Evolutionary conservation across 2,113 vertebrate genomes (phyloP).

Genomic region (Sarotherodon lohbergeri): DNA sequence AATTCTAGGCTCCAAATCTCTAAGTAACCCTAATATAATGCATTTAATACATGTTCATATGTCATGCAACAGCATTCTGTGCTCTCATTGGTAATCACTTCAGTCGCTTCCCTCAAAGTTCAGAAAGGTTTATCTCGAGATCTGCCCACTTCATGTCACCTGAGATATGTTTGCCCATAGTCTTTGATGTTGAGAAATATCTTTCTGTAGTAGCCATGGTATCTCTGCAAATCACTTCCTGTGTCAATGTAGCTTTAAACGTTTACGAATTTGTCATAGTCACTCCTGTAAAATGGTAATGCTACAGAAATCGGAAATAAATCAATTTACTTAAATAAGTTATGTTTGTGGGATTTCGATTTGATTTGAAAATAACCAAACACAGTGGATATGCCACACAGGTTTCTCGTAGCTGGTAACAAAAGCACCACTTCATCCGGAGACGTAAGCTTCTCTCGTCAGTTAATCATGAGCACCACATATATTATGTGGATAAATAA

Average conservation of each 20-base stretch:
- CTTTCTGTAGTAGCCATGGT: neutral
- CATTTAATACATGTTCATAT: too few species aligned
- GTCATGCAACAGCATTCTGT: too few species aligned
- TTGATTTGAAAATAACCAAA: neutral
- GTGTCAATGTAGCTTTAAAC: rapidly evolving
- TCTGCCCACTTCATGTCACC: neutral
- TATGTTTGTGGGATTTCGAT: neutral
- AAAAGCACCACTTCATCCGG: neutral
- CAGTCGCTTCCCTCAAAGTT: neutral
- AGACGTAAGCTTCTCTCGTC: neutral
- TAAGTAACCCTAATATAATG: too few species aligned
- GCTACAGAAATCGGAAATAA: neutral
- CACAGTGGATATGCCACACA: too few species aligned
- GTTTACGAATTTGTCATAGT: neutral
- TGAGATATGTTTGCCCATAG: neutral
- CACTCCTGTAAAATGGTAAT: neutral
- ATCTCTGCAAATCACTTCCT: neutral
- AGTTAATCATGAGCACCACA: neutral
- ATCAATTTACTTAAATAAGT: neutral
- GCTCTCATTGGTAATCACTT: too few species aligned
- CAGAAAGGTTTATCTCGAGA: neutral
- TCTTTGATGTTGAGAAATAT: neutral
- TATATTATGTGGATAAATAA: neutral
- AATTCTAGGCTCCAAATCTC: too few species aligned
- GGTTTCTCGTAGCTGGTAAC: neutral